Percentiles rank a stretch among this genome's conserved stretches.
Conservation (phyloP, 2,888 invertebrate species). For the Cantharis nigra region DNA sequence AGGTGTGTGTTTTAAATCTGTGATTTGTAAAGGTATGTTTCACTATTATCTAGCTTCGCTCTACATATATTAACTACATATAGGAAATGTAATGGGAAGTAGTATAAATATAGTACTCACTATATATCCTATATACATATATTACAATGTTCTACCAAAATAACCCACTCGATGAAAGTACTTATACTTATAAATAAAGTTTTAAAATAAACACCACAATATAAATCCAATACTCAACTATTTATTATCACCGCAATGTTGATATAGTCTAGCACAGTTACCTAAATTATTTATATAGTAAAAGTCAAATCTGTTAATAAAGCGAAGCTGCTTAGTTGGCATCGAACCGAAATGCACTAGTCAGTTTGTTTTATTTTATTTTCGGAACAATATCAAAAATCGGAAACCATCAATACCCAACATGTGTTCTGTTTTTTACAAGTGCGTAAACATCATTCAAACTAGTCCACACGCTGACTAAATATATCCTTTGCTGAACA, state of each 20-base stretch:
- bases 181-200: not conserved
- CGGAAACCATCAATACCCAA: not conserved
- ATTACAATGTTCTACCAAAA: not conserved
- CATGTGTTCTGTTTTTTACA: constrained; percentile 1
- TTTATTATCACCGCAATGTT: not conserved
- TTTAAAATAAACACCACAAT: constrained; percentile 7
- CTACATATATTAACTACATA: not conserved
- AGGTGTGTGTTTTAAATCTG: constrained; percentile 32
- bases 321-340: not conserved
- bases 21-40: constrained; percentile 34
- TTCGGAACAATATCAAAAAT: not conserved
- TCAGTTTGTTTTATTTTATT: not conserved
- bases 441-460: not conserved
- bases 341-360: not conserved
- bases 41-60: not conserved
- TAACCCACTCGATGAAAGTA: not conserved
- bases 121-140: no score
- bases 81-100: not conserved
- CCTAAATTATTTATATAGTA: not conserved
- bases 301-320: not conserved
- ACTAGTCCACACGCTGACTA: not conserved
- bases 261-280: not conserved
- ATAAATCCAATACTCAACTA: not conserved
- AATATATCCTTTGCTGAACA: not conserved
- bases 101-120: not conserved